Conservation (phyloP, 2,888 invertebrate genomes). For the Eurytoma adleriae region DNA sequence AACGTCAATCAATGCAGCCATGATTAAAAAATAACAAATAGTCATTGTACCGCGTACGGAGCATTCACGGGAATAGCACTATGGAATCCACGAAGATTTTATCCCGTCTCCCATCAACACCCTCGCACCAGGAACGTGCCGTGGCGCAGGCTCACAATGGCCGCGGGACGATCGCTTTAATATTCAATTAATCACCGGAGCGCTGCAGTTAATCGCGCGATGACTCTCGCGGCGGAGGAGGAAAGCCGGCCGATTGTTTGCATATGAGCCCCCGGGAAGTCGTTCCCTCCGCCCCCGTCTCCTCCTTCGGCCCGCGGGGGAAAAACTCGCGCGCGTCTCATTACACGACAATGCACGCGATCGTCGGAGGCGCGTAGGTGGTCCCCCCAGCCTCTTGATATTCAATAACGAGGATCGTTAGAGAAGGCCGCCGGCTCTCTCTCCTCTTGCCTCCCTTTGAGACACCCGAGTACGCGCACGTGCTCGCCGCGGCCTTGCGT, state of each 20-base stretch:
- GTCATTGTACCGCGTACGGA: background rate
- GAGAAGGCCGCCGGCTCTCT: background rate
- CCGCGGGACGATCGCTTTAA: background rate
- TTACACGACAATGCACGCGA: background rate
- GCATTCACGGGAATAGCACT: background rate
- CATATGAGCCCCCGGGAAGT: slow-evolving; percentile 8
- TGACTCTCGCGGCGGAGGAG: slow-evolving; percentile 40
- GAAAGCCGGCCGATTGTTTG: slow-evolving; percentile 26
- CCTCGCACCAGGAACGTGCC: background rate
- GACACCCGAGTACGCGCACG: slow-evolving; percentile 46
- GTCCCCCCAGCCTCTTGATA: slow-evolving; percentile 63
- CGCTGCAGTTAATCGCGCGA: background rate
- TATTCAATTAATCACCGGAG: slow-evolving; percentile 27
- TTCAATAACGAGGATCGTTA: slow-evolving; percentile 74
- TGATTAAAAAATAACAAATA: background rate
- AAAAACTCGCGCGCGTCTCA: slow-evolving; percentile 17
- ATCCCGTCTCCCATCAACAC: slow-evolving; percentile 5
- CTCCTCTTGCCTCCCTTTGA: slow-evolving; percentile 54
- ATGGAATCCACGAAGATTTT: background rate
- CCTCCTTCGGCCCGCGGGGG: background rate
- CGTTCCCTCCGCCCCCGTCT: background rate
- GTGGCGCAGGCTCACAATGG: background rate
- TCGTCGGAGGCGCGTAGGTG: background rate
- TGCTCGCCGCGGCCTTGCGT: slow-evolving; percentile 32
- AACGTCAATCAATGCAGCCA: no score